Base-by-base conservation (phyloP, 2,888 invertebrate species). In the Drosophila pegasa region DNA sequence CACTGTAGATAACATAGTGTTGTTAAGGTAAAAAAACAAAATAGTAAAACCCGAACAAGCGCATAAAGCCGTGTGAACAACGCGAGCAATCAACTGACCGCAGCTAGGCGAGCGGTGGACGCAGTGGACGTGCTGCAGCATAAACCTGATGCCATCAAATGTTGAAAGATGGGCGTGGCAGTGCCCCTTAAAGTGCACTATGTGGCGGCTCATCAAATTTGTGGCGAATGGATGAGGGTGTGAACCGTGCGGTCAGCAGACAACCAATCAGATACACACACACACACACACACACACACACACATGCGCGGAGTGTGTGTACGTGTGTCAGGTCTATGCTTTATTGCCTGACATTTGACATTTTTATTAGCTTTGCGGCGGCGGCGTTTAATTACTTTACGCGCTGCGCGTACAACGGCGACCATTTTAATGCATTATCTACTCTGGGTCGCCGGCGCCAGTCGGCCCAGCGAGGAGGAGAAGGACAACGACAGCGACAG, bases 301-400 rank as follows among this genome's bases (percentile, higher is more conserved):
- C 33, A 12, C 37, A 22, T 3, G 25, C 6, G 25, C 6, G 38
- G 31, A n/a, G 33, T n/a, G 33, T 35, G 38, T 62, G 33, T 43
- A 61, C 41, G 57, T 41, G 57, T 63, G 80, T 63, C 67, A 57
- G 68, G 87, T 87, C 81, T 84, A 87, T 82, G 87, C 72, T 82
- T 82, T 87, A 87, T 85, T 65, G 80, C 47, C 87, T 70, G 86
- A 85, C 88, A 82, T 85, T 82, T 82, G 87, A 82, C 82, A 87
- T 87, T 82, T 82, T 82, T 82, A 82, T 82, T 82, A 82, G 88
- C 88, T 82, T 85, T 82, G 82, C 52, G 82, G 82, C 76, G 75
- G 80, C 88, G 80, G 66, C 83, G 87, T 82, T 87, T 87, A 82
- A 82, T 82, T 82, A 87, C 82, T 85, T 82, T 85, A 75, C 71